A percentile compares a stretch with the other conserved stretches of the same genome.
These are phyloP conservation scores for Callorhinus ursinus DNA, from an alignment of 2,113 vertebrate species.

Conservation along the genomic window DNA sequence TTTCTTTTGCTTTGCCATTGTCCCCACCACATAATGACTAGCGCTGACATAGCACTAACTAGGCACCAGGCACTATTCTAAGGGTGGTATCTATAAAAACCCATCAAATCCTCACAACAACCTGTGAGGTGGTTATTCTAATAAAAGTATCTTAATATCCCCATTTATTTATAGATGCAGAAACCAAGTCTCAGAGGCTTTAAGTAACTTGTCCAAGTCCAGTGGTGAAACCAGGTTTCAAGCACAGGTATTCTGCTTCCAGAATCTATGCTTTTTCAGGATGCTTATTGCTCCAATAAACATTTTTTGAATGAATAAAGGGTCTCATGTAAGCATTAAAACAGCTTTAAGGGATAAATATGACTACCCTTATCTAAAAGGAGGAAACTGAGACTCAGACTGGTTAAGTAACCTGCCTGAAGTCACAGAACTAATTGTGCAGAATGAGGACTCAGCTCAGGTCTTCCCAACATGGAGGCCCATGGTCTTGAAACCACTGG, in stretches of 20 bases:
- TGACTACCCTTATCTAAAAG: not conserved
- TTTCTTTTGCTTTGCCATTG: not conserved
- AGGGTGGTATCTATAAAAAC: not conserved
- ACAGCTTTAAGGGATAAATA: not conserved
- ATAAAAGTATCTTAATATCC: not conserved
- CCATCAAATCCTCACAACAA: not conserved
- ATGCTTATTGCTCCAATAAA: not conserved
- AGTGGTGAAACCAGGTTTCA: not conserved
- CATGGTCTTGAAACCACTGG: not conserved
- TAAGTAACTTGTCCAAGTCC: not conserved
- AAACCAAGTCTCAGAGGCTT: not conserved
- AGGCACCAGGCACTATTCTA: not conserved
- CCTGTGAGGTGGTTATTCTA: not conserved
- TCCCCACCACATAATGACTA: not conserved
- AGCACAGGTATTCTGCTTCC: not conserved
- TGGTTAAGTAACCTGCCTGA: not conserved
- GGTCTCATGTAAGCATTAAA: not conserved
- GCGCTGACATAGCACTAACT: not conserved
- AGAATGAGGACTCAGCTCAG: not conserved
- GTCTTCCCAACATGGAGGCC: not conserved
- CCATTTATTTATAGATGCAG: not conserved
- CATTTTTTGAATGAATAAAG: not conserved
- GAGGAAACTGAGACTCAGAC: not conserved
- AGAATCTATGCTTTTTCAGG: not conserved
- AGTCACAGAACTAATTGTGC: not conserved